phyloP scores from a whole-genome alignment of 2,888 invertebrate genomes.

The Phaonia tiefii region DNA sequence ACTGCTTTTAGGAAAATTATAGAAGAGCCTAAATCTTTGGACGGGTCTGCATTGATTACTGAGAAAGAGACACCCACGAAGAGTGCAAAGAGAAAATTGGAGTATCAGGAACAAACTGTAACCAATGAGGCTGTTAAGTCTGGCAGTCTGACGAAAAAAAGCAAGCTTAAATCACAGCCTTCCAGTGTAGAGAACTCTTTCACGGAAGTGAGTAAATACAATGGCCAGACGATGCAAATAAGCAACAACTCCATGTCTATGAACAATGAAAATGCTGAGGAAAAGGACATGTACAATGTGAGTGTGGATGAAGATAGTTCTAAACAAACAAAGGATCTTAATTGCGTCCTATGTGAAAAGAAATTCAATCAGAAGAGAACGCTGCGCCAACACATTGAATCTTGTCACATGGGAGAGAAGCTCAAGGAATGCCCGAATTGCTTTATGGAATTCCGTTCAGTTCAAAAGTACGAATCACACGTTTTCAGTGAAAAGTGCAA shows the following conservation, averaged over 20 bases:
- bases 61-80: neutral
- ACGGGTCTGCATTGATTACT: no score
- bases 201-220: no score
- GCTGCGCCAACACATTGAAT: slow-evolving; percentile 57
- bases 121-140: neutral
- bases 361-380: slow-evolving; percentile 37
- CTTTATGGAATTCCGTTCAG: slow-evolving; percentile 59
- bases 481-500: slow-evolving; percentile 65
- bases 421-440: slow-evolving; percentile 65
- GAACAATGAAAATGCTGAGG: slow-evolving; percentile 21
- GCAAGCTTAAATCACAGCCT: neutral
- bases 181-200: neutral
- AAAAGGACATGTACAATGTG: neutral
- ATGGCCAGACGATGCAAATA: neutral
- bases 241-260: slow-evolving; percentile 9
- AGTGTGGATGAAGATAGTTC: neutral
- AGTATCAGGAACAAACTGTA: no score
- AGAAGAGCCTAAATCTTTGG: no score
- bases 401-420: slow-evolving; percentile 60
- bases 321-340: slow-evolving; percentile 8
- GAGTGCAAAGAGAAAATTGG: neutral
- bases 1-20: neutral
- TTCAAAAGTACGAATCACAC: slow-evolving; percentile 65
- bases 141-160: neutral
- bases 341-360: slow-evolving; percentile 56